Base-by-base conservation (phyloP, 2,888 invertebrate genomes). In the Lampropteryx suffumata region DNA sequence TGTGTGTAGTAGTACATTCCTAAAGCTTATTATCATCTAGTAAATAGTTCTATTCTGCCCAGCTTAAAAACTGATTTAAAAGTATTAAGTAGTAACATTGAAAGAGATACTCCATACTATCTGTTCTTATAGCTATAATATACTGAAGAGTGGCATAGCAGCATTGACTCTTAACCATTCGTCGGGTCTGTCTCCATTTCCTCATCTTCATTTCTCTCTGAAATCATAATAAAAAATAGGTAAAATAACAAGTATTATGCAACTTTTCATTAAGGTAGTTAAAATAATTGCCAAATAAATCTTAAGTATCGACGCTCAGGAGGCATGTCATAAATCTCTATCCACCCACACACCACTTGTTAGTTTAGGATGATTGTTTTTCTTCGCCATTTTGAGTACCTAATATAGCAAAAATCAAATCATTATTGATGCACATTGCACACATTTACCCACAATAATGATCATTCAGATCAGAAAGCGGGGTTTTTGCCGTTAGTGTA, bases 141-240 rank as follows among this genome's bases (percentile, higher is more conserved):
- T 28, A 51, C 37, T 46, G 53, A 57, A 54, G 42, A 50, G 14
- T 42, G 27, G 42, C 42, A 12, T 42, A 26, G 42, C 42, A 36
- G 50, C 43, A 42, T 30, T 40, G 27, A 42, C 42, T 53, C 64
- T 80, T 37, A 26, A 80, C 49, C 86, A 72, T 85, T 85, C 34
- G 71, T 60, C 64, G 82, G 83, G 50, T 89, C 86, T 1, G 85
- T 83, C 40, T 89, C 91, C 90, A 89, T 90, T 70, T 87, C 90
- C 55, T 89, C 90, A 57, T 83, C 83, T 50, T 86, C 88, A 30
- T 77, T 80, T 79, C 49, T 52, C 36, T 90, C 91, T 90, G 88
- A 73, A 89, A 91, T 65, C 53, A 80, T 59, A 74, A 64, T 59
- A 70, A 62, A 34, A 51, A 37, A 42, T 48, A n/a, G n/a, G n/a